These are phyloP conservation scores for Apistogramma diplotaenia DNA, from an alignment of 2,113 vertebrate species.

Conservation along the genomic window DNA sequence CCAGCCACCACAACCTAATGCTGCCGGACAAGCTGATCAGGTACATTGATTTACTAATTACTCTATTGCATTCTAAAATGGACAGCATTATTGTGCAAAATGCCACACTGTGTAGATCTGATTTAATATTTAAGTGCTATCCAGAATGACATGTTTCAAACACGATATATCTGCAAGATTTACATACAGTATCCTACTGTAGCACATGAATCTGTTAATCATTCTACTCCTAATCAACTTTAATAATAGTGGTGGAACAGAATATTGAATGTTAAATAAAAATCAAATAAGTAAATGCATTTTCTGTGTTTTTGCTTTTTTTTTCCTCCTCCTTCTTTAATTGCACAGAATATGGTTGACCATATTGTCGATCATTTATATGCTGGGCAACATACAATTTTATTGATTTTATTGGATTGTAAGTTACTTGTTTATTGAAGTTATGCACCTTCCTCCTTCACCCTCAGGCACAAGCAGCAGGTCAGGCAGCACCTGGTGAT, in stretches of 20 bases:
- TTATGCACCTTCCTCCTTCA: not conserved
- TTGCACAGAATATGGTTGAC: not conserved
- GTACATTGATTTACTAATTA: conserved; percentile 60
- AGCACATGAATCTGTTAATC: not conserved
- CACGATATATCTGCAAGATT: not conserved
- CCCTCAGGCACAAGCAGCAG: conserved; percentile 69
- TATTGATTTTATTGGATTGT: not conserved
- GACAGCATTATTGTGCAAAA: not conserved
- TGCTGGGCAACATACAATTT: not conserved
- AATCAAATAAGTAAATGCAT: not conserved
- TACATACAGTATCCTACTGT: not conserved
- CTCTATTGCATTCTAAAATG: not conserved
- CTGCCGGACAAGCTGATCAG: conserved; percentile 88
- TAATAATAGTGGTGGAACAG: not conserved
- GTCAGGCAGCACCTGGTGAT: conserved; percentile 80
- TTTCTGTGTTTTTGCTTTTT: not conserved
- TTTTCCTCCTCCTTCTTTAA: not conserved
- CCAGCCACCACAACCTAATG: conserved; percentile 85
- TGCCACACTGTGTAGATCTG: not conserved
- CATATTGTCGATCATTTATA: not conserved
- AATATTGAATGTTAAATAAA: not conserved
- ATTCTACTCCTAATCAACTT: not conserved
- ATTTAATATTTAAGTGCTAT: not conserved
- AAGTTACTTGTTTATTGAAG: not conserved
- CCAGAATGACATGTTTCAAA: not conserved